Percentiles rank a stretch among this genome's conserved stretches.
These are phyloP conservation scores for Drosophila siamana DNA, from an alignment of 2,888 invertebrate genomes.

Conservation along the genomic window DNA sequence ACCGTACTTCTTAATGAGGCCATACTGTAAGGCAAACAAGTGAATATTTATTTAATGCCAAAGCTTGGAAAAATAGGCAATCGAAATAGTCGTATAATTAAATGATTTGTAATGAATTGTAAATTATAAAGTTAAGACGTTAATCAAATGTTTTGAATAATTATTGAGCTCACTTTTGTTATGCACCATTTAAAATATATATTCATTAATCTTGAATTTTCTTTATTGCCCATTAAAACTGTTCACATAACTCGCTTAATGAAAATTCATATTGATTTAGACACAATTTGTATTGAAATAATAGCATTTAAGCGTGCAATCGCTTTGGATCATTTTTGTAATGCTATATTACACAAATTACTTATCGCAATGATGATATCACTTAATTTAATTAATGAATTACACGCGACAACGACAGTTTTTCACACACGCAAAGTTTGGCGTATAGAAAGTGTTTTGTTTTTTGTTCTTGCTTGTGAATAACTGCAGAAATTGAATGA, in stretches of 20 bases:
- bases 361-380: conserved; percentile 3
- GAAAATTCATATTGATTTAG: too few species aligned
- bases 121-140: too few species aligned
- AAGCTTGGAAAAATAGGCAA: too few species aligned
- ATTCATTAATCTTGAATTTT: too few species aligned
- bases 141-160: too few species aligned
- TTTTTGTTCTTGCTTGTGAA: neutral
- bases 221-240: too few species aligned
- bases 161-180: too few species aligned
- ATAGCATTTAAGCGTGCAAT: neutral
- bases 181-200: too few species aligned
- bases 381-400: conserved; percentile 13
- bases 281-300: neutral
- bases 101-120: too few species aligned
- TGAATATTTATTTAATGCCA: too few species aligned
- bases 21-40: conserved; percentile 85
- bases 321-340: neutral
- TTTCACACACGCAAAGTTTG: neutral
- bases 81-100: too few species aligned
- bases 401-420: conserved; percentile 3
- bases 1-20: conserved; percentile 87
- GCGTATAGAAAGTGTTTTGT: neutral
- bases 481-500: neutral
- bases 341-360: conserved; percentile 8
- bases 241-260: too few species aligned